phyloP scores from a whole-genome alignment of 1,140 invertebrate genomes.

The Drosophila truncata region DNA sequence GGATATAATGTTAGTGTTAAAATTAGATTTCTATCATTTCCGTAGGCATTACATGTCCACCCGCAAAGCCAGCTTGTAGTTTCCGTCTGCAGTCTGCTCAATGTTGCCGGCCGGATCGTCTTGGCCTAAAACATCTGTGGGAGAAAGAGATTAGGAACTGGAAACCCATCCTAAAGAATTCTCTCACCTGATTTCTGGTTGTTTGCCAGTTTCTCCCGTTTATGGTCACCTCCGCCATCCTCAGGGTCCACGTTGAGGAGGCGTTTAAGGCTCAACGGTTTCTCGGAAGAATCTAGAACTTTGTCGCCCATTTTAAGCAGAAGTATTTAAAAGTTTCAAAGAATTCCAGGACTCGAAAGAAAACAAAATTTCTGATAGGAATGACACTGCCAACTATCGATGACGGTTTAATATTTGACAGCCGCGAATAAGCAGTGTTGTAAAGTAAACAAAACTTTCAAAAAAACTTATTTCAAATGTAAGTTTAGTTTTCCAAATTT shows the following conservation, averaged over 20 bases:
- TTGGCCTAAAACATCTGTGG: neutral
- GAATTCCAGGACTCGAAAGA: neutral
- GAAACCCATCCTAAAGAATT: neutral
- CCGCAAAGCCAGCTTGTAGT: constrained; percentile 54
- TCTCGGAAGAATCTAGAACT: constrained; percentile 56
- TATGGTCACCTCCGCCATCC: constrained; percentile 61
- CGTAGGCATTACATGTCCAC: constrained; percentile 36
- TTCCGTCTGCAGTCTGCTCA: constrained; percentile 40
- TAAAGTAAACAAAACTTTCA: neutral
- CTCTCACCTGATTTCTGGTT: constrained; percentile 62
- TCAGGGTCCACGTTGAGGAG: constrained; percentile 70
- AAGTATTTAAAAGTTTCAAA: neutral
- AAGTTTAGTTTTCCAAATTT: neutral
- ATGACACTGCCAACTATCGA: neutral
- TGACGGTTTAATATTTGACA: neutral
- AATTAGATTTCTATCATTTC: neutral
- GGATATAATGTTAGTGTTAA: neutral
- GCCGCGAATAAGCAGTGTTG: neutral
- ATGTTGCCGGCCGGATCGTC: constrained; percentile 55
- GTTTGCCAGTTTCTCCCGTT: neutral
- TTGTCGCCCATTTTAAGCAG: constrained; percentile 63
- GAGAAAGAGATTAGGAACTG: neutral
- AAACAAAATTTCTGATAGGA: neutral
- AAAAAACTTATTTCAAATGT: neutral
- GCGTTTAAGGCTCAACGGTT: constrained; percentile 62